A percentile compares a stretch with the other conserved stretches of the same genome.
These are phyloP conservation scores for cat (Felis catus) DNA, from an alignment of 2,113 vertebrate genomes.

Conservation along the genomic window F.catus_Fca126_mat1.0 CM031412.1:42998501-42999000, in stretches of 20 bases:
- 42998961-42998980: neutral
- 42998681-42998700: neutral
- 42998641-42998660: neutral
- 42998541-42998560: neutral
- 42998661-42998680: neutral
- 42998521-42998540: neutral
- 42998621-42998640: neutral
- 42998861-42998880: neutral
- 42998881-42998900: too few relatives aligned
- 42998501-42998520: neutral
- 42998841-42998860: neutral
- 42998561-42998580: neutral
- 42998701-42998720: neutral
- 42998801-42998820: neutral
- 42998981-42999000: neutral
- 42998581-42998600: neutral
- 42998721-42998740: neutral
- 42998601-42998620: rapidly evolving
- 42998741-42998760: neutral
- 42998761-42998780: neutral
- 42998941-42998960: neutral
- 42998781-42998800: neutral
- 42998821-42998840: neutral
- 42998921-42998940: neutral
- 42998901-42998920: neutral